Evolutionary conservation across 2,888 invertebrate genomes (phyloP).

Genomic region (Achlya flavicornis): DNA sequence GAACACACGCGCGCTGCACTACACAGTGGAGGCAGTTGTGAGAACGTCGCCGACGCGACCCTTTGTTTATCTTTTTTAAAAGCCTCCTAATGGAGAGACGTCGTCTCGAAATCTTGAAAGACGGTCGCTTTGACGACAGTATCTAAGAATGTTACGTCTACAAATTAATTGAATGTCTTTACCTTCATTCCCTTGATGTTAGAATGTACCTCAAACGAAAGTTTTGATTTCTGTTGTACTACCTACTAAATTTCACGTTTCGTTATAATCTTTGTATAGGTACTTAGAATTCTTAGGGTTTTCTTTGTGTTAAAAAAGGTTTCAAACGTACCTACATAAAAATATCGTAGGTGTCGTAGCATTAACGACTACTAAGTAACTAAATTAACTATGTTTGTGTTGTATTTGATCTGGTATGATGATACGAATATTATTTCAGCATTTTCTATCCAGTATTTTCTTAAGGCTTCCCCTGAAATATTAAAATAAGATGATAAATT

Average conservation of each 20-base stretch:
- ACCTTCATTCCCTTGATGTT: slow-evolving; percentile 38
- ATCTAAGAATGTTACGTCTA: slow-evolving; percentile 41
- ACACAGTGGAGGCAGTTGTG: slow-evolving; percentile 18
- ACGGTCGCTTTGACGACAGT: slow-evolving; percentile 33
- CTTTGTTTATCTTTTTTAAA: slow-evolving; percentile 67
- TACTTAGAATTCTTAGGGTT: neutral
- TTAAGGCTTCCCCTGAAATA: neutral
- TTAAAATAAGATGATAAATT: slow-evolving; percentile 9
- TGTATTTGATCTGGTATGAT: neutral
- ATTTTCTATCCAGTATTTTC: neutral
- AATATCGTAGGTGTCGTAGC: neutral
- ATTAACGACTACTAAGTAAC: too few species aligned
- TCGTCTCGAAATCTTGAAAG: slow-evolving; percentile 35
- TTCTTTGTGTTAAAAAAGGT: neutral
- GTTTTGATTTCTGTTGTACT: slow-evolving; percentile 27
- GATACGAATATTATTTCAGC: neutral
- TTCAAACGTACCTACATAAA: neutral
- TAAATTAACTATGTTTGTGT: neutral
- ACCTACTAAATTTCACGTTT: slow-evolving; percentile 18
- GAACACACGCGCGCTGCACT: slow-evolving; percentile 42
- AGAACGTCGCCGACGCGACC: slow-evolving; percentile 31
- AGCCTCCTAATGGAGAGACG: slow-evolving; percentile 51
- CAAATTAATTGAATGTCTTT: slow-evolving; percentile 51
- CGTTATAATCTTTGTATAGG: neutral
- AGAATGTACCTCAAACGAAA: slow-evolving; percentile 34